Evolutionary conservation across 2,797 vertebrate species (phyloP), one percentile per base, ranked within the genome.

Genomic region (Avahi laniger): DNA sequence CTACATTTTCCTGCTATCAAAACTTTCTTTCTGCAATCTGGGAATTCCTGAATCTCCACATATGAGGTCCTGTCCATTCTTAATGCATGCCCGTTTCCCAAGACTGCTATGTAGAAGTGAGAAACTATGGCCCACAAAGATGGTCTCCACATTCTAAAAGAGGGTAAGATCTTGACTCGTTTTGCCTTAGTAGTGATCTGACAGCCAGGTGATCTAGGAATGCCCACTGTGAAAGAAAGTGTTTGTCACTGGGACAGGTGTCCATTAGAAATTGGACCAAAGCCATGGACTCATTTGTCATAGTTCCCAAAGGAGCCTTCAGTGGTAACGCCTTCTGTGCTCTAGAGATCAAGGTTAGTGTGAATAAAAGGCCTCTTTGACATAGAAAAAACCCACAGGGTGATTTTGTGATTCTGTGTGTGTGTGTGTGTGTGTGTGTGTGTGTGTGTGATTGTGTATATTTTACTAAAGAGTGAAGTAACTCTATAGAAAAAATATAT

Each of bases 191-290:
- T 30, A 35, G 15, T 57, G 41, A 75, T 57, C 52, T 84, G 80
- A 38, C 7, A 52, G 46, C 12, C 70, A 93, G 57, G 22, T 12
- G 43, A 57, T 95, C 12, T 48, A 88, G 22, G 35, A 90, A 48
- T 13, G 17, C 20, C 17, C 46, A 30, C 5, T 33, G 46, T n/a
- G 26, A 72, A 89, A 92, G 22, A 15, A 2, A 2, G 9, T 75
- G 92, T 97, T 93, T 89, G 46, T 95, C 73, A 97, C 5, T 46
- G 22, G 43, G 38, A 92, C 61, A 97, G 14, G 24, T 94, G 80
- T 96, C 96, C 76, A 90, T 95, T 95, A 95, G 33, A 96, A 97
- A 63, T 17, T 93, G 75, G 59, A 87, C 22, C 35, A 93, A 94
- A 91, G 93, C 82, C 79, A 92, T 41, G 20, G 20, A 73, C 11